These are phyloP conservation scores for Agrotis exclamationis DNA, from an alignment of 2,888 invertebrate genomes.

Conservation along the genomic window DNA sequence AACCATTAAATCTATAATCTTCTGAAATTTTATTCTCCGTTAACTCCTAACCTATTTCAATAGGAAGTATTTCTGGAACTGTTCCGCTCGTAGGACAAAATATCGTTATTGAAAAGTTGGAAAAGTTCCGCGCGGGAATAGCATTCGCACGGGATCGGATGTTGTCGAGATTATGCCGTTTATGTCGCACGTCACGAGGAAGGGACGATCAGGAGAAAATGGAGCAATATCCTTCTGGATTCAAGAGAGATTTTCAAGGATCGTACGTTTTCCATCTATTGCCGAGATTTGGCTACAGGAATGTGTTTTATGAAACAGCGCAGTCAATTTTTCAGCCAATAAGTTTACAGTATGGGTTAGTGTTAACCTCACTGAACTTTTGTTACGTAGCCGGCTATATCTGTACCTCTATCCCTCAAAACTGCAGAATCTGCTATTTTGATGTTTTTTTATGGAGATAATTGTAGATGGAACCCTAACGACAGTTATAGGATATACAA, in stretches of 20 bases:
- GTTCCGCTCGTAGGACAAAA: conserved; percentile 34
- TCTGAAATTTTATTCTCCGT: neutral
- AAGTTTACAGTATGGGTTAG: neutral
- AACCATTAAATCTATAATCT: neutral
- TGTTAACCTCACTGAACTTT: neutral
- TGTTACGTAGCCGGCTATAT: too few species aligned
- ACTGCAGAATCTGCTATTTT: too few species aligned
- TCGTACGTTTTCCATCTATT: neutral
- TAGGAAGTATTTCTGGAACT: conserved; percentile 37
- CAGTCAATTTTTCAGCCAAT: neutral
- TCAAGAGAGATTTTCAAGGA: neutral
- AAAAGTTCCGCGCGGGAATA: conserved; percentile 38
- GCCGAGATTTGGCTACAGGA: neutral
- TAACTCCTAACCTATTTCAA: conserved; percentile 17
- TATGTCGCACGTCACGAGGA: conserved; percentile 31
- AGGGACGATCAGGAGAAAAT: conserved; percentile 13
- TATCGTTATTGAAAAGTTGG: conserved; percentile 56
- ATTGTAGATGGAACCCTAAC: too few species aligned
- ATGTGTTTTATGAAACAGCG: neutral
- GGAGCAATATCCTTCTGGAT: neutral
- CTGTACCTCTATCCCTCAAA: too few species aligned
- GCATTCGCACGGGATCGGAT: conserved; percentile 25
- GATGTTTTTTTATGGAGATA: too few species aligned
- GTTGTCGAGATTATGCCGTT: conserved; percentile 28
- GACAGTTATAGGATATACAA: too few species aligned